A percentile compares a stretch with the other conserved stretches of the same genome.
phyloP scores from a whole-genome alignment of 2,113 vertebrate genomes.

The Embiotoca jacksoni region DNA sequence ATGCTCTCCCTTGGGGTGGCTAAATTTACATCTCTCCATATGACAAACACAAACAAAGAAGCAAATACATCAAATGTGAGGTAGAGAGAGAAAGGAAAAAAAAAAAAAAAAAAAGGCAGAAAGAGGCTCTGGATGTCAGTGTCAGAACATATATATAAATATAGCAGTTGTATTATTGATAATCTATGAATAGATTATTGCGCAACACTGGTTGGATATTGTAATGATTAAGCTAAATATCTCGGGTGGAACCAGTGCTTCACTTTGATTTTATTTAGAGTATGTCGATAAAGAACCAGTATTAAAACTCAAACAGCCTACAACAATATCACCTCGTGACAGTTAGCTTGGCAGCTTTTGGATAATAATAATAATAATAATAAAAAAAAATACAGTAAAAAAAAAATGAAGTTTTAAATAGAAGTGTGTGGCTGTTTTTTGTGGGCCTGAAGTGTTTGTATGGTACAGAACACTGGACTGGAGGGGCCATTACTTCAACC shows the following conservation, averaged over 20 bases:
- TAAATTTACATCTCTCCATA: slow-evolving; percentile 83
- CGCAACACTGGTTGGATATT: slow-evolving; percentile 16
- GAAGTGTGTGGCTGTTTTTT: slow-evolving; percentile 22
- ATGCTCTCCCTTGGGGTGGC: slow-evolving; percentile 78
- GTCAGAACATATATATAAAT: slow-evolving; percentile 44
- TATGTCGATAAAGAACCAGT: neutral
- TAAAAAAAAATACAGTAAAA: neutral
- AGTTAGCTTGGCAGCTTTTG: slow-evolving; percentile 37
- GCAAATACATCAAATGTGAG: slow-evolving; percentile 78
- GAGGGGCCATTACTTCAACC: slow-evolving; percentile 49
- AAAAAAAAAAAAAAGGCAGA: slow-evolving; percentile 29
- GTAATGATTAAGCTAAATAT: slow-evolving; percentile 14
- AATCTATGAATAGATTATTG: slow-evolving; percentile 44
- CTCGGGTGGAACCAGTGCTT: slow-evolving; percentile 4
- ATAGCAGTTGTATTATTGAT: slow-evolving; percentile 35
- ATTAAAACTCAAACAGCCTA: slow-evolving; percentile 20
- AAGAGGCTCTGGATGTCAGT: slow-evolving; percentile 49
- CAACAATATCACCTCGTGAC: slow-evolving; percentile 17
- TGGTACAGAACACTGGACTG: slow-evolving; percentile 32
- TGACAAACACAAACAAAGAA: slow-evolving; percentile 82
- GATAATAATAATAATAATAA: neutral
- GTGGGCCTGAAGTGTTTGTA: neutral
- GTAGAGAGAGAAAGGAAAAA: slow-evolving; percentile 25
- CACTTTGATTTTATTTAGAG: slow-evolving; percentile 37
- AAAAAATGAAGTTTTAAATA: slow-evolving; percentile 17